phyloP scores from a whole-genome alignment of 2,888 invertebrate genomes.

The Orthosia incerta region DNA sequence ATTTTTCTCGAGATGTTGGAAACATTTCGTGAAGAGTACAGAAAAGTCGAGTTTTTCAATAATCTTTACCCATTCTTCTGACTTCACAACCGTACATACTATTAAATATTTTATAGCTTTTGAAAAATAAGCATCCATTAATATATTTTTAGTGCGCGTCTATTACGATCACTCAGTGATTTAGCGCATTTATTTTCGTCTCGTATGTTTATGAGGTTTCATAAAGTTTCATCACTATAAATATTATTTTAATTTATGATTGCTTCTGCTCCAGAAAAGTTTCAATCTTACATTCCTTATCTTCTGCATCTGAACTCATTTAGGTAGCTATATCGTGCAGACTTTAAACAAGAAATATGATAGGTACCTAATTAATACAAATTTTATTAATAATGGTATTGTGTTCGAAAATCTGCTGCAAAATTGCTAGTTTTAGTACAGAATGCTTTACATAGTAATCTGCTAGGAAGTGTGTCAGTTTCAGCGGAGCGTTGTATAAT shows the following conservation, averaged over 20 bases:
- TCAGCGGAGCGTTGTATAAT: conserved; percentile 67
- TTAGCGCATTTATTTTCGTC: conserved; percentile 55
- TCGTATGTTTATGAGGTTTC: conserved; percentile 43
- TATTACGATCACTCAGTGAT: conserved; percentile 45
- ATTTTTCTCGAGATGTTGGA: neutral
- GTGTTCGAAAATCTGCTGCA: neutral
- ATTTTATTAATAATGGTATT: neutral
- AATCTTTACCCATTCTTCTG: neutral
- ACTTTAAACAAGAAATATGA: neutral
- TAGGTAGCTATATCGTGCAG: neutral
- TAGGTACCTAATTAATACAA: neutral
- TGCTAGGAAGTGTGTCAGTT: conserved; percentile 50
- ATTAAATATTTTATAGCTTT: conserved; percentile 11
- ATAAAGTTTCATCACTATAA: conserved; percentile 19
- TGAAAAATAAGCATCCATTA: conserved; percentile 8
- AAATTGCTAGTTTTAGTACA: conserved; percentile 6
- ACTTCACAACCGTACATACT: neutral
- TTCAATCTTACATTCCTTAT: neutral
- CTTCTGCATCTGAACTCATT: neutral
- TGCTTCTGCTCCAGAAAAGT: neutral
- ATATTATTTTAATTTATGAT: conserved; percentile 21
- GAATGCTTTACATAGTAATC: conserved; percentile 12
- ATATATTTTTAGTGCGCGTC: conserved; percentile 15
- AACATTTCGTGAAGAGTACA: neutral
- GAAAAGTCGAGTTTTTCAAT: neutral